Conservation (phyloP, 2,888 invertebrate genomes). For the Arrhopalites spinosus region DNA sequence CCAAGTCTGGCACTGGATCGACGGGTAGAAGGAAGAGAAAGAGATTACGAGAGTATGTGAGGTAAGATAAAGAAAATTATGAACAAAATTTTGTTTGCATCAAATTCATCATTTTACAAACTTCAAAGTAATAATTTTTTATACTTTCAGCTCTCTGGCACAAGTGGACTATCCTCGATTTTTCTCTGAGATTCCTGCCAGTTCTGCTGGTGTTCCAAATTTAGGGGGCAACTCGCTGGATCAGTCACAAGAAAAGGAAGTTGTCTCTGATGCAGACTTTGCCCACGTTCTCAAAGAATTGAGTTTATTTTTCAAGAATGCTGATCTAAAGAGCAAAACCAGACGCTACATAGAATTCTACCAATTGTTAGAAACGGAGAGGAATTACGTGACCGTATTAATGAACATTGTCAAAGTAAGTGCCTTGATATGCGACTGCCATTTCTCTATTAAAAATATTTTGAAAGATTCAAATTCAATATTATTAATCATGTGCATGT, state of each 20-base stretch:
- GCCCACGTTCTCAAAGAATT: constrained; percentile 49
- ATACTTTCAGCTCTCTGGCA: constrained; percentile 32
- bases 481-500: constrained; percentile 3
- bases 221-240: constrained; percentile 53
- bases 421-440: constrained; percentile 33
- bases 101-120: too few relatives aligned
- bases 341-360: constrained; percentile 82
- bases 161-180: constrained; percentile 57
- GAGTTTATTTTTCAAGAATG: constrained; percentile 39
- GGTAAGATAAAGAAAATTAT: constrained; percentile 26
- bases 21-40: constrained; percentile 51
- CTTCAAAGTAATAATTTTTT: background rate
- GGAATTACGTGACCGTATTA: constrained; percentile 94
- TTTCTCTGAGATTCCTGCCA: constrained; percentile 64
- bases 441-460: background rate
- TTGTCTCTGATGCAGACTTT: constrained; percentile 50
- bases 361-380: constrained; percentile 94
- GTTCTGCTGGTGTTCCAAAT: constrained; percentile 38
- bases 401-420: constrained; percentile 88
- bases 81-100: too few relatives aligned
- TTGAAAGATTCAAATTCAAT: background rate
- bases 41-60: constrained; percentile 48
- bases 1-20: constrained; percentile 38
- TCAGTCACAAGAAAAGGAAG: constrained; percentile 42
- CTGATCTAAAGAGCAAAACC: constrained; percentile 70